A percentile compares a stretch with the other conserved stretches of the same genome.
These are phyloP conservation scores for Trididemnum clinides DNA, from an alignment of 23 tunicate genomes.

Conservation along the genomic window DNA sequence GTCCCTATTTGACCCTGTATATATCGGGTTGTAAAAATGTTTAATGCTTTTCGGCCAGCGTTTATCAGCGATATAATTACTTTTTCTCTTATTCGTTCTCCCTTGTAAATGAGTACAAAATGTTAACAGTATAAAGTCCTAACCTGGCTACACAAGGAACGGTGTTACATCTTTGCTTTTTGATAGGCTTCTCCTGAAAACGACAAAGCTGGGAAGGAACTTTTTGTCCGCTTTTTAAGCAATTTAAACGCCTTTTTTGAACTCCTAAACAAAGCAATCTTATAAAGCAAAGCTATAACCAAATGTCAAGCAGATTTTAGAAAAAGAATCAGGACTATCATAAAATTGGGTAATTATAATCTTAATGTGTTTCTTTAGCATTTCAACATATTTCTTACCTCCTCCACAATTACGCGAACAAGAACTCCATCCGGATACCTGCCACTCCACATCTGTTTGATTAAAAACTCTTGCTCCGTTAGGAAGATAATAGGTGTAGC, in stretches of 20 bases:
- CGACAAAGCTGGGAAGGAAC: constrained; percentile 37
- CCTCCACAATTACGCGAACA: constrained; percentile 53
- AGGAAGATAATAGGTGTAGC: constrained; percentile 55
- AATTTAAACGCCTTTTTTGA: constrained; percentile 46
- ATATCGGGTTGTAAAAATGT: no score
- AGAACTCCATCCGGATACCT: constrained; percentile 27
- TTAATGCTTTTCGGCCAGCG: no score
- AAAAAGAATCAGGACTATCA: no score
- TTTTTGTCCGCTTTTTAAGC: constrained; percentile 19
- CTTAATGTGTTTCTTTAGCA: no score
- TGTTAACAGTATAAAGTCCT: no score
- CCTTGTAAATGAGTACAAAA: no score
- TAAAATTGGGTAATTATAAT: no score
- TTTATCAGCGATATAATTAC: no score
- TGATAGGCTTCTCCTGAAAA: constrained; percentile 12
- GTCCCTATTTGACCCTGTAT: no score
- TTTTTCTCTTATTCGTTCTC: no score
- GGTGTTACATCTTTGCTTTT: constrained; percentile 23
- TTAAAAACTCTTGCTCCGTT: constrained; percentile 35
- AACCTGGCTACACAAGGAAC: constrained; percentile 49
- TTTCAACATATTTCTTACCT: constrained; percentile 39
- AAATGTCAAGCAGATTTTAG: no score
- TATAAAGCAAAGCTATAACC: no score
- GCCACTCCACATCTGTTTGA: constrained; percentile 29
- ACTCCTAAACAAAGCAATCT: background rate